Evolutionary conservation across 2,113 vertebrate genomes (phyloP).

Genomic region (Melanostigma gelatinosum): DNA sequence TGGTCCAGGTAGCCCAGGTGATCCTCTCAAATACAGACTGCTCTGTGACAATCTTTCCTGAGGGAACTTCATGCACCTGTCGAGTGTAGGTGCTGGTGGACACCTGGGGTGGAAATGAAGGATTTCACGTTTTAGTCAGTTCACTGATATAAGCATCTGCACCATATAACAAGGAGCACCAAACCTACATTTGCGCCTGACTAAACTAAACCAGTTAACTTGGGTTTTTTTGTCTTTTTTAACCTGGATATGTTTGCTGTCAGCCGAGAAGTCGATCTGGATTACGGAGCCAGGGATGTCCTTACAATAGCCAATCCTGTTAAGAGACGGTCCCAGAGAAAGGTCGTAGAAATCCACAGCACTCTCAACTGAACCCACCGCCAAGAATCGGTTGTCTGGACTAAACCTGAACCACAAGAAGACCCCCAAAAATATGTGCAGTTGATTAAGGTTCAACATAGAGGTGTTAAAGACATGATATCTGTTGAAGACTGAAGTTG

Average conservation of each 20-base stretch:
- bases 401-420: slow-evolving; percentile 87
- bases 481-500: too few species aligned
- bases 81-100: slow-evolving; percentile 92
- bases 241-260: slow-evolving; percentile 94
- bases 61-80: slow-evolving; percentile 93
- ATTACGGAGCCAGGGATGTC: slow-evolving; percentile 94
- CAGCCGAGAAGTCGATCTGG: slow-evolving; percentile 96
- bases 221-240: not conserved
- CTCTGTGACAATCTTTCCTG: slow-evolving; percentile 91
- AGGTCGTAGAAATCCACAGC: slow-evolving; percentile 98
- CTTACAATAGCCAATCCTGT: slow-evolving; percentile 95
- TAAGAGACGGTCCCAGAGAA: slow-evolving; percentile 92
- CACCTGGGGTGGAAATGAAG: slow-evolving; percentile 74
- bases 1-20: slow-evolving; percentile 99
- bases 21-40: slow-evolving; percentile 87
- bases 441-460: not conserved
- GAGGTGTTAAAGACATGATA: not conserved
- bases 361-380: slow-evolving; percentile 92
- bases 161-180: not conserved
- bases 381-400: slow-evolving; percentile 92
- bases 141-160: not conserved
- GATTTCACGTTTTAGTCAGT: not conserved
- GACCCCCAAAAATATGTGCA: not conserved
- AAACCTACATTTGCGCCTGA: not conserved
- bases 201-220: not conserved